A percentile compares a stretch with the other conserved stretches of the same genome.
These are phyloP conservation scores for Pomatostomus ruficeps DNA, from an alignment of 2,113 vertebrate species.

Conservation along the genomic window DNA sequence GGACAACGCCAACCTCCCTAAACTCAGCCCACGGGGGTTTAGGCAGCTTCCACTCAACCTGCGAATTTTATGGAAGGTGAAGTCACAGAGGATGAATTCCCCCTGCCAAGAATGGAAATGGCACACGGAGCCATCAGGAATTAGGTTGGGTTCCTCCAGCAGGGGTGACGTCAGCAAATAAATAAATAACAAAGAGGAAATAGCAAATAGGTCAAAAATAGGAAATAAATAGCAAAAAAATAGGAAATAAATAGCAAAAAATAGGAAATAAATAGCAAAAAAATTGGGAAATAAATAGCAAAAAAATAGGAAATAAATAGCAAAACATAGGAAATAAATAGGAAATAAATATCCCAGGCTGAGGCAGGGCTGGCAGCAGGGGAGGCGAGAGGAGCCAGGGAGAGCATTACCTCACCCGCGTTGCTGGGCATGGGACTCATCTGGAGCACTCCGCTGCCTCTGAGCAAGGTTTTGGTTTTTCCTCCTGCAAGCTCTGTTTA, in stretches of 20 bases:
- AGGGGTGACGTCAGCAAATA: accelerated
- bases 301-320: too few relatives aligned
- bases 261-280: not conserved
- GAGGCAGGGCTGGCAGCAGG: not conserved
- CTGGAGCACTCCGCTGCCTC: not conserved
- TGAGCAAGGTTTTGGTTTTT: not conserved
- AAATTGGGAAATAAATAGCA: too few relatives aligned
- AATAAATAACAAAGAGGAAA: not conserved
- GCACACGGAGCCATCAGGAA: not conserved
- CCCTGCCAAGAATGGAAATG: not conserved
- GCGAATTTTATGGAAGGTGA: not conserved
- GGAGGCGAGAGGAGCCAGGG: not conserved
- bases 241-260: not conserved
- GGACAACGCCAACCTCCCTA: accelerated
- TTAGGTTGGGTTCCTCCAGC: not conserved
- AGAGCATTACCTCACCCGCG: not conserved
- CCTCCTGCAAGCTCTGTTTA: not conserved
- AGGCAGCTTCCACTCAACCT: not conserved
- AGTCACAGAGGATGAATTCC: not conserved
- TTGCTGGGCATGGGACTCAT: not conserved
- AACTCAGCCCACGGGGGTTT: accelerated
- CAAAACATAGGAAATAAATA: not conserved
- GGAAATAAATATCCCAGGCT: not conserved
- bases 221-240: not conserved
- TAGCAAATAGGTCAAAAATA: not conserved